Conservation (phyloP, 2,888 invertebrate species). For the Amorpha juglandis region DNA sequence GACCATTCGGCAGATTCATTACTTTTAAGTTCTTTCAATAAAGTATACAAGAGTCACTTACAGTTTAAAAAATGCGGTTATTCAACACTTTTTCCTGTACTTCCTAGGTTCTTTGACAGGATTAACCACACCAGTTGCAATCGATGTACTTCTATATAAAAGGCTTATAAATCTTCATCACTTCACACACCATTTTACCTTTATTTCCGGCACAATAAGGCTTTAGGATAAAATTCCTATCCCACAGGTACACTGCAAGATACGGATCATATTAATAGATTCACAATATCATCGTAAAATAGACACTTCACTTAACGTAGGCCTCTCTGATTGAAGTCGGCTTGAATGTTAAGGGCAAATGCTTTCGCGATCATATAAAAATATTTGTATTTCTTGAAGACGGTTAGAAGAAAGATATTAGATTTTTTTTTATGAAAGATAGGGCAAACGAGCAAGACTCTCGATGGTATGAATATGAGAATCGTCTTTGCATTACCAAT, state of each 20-base stretch:
- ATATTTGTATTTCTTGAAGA: neutral
- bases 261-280: slow-evolving; percentile 43
- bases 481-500: too few species aligned
- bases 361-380: neutral
- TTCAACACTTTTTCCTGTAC: neutral
- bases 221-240: neutral
- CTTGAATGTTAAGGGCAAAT: slow-evolving; percentile 51
- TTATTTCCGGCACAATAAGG: neutral
- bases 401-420: too few species aligned
- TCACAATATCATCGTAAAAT: slow-evolving; percentile 39
- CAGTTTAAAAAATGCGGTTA: neutral
- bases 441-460: too few species aligned
- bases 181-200: slow-evolving; percentile 3
- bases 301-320: slow-evolving; percentile 52
- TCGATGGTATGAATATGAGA: too few species aligned
- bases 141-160: neutral
- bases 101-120: too few species aligned
- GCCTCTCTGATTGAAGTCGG: slow-evolving; percentile 55
- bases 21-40: too few species aligned
- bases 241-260: slow-evolving; percentile 23
- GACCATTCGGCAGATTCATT: too few species aligned
- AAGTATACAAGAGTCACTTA: neutral
- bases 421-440: too few species aligned
- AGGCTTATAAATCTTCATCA: neutral
- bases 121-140: neutral